phyloP scores from a whole-genome alignment of 2,113 vertebrate genomes.

The Charadrius vociferus region DNA sequence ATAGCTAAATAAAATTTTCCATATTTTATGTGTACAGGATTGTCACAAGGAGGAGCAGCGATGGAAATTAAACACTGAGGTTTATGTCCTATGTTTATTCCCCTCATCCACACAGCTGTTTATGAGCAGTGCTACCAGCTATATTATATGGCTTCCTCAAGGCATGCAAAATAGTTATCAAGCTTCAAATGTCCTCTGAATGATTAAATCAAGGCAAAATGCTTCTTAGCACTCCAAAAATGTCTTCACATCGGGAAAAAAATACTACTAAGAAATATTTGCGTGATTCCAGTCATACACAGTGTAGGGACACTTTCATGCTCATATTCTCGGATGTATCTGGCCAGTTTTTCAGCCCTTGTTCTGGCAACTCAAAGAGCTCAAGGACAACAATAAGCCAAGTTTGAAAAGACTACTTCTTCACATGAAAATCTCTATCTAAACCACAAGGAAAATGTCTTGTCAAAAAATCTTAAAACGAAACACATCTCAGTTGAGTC shows the following conservation, averaged over 20 bases:
- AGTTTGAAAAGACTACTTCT: not conserved
- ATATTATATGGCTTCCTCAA: not conserved
- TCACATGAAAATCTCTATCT: not conserved
- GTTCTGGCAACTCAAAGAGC: not conserved
- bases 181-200: not conserved
- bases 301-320: not conserved
- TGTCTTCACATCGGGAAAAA: not conserved
- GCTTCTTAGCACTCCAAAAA: not conserved
- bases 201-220: not conserved
- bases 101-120: not conserved
- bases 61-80: not conserved
- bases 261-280: not conserved
- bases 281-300: not conserved
- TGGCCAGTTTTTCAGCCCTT: not conserved
- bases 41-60: not conserved
- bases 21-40: not conserved
- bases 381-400: not conserved
- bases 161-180: not conserved
- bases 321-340: not conserved
- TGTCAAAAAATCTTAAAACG: not conserved
- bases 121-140: not conserved
- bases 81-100: not conserved
- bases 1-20: not conserved
- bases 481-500: not conserved
- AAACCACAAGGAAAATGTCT: not conserved